Evolutionary conservation across 2,113 vertebrate genomes (phyloP), one percentile per base, ranked within the genome.

Genomic region (Alouatta palliata): DNA sequence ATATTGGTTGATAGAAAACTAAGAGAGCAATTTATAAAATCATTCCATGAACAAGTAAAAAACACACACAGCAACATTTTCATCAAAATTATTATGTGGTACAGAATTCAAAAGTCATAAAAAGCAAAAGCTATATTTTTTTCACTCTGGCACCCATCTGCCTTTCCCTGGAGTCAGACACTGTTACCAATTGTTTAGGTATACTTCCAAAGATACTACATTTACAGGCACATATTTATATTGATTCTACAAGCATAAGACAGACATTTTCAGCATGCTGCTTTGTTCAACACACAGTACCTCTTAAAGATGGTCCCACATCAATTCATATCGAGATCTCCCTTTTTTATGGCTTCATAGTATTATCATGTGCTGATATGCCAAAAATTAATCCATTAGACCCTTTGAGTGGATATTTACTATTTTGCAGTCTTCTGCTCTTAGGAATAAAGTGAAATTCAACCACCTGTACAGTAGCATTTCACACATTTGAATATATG

Each of bases 1-100:
- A 45, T 49, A 47, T 30, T 68, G 23, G 54, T 66, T 89, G 32
- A 84, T 47, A 66, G 47, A 66, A 91, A 87, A 64, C 83, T 73
- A 75, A 94, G n/a, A 91, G 77, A 87, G 23, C 54, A 47, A 91
- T 71, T 87, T 43, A 83, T 66, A 94, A 95, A 95, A 25, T 43
- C 19, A 75, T 71, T 47, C 58, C 2, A 61, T 70, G 12, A 90
- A 45, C 49, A 76, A 58, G 30, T 32, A 73, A 52, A 75, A 75
- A 35, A 68, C 35, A 87, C 8, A 52, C 16, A 49, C 23, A 30
- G 45, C 17, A 86, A 66, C 73, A 81, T 85, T 30, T 40, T 73
- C 8, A 73, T 64, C 64, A 21, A 73, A 84, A 91, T 40, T 27
- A 40, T 61, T 52, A 71, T 37, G n/a, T 64, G 19, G 40, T 20